Percentiles rank a stretch among this genome's conserved stretches.
Evolutionary conservation across 35 echinoderm and acorn worm genomes (phyloP).

Genomic region (Apostichopus parvimensis): DNA sequence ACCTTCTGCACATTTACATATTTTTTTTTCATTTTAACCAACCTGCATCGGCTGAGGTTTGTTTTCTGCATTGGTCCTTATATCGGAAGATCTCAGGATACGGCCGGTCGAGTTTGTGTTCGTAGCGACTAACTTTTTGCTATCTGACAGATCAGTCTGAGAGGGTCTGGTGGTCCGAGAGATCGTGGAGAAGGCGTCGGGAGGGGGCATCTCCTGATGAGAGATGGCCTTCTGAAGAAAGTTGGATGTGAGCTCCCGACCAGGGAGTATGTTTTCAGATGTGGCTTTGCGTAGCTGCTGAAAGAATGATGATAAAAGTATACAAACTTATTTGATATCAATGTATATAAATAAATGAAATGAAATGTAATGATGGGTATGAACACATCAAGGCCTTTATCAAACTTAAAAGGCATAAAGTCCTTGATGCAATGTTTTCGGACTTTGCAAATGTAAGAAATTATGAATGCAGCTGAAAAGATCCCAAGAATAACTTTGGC

Average conservation of each 20-base stretch:
- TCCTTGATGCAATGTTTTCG: no score
- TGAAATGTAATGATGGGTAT: no score
- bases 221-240: conserved; percentile 11
- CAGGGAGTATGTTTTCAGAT: neutral
- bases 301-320: neutral
- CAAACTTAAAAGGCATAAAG: no score
- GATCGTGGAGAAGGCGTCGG: neutral
- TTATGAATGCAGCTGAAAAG: no score
- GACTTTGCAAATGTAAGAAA: no score
- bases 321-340: neutral
- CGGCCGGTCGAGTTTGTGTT: neutral
- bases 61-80: conserved; percentile 15
- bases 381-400: no score
- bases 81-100: neutral
- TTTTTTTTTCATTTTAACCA: neutral
- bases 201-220: conserved; percentile 28
- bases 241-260: neutral
- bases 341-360: no score
- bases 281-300: conserved; percentile 20
- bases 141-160: neutral
- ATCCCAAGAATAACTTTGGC: no score
- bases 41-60: conserved; percentile 11
- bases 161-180: neutral
- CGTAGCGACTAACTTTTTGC: conserved; percentile 11
- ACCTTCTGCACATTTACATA: no score